phyloP scores from a whole-genome alignment of 2,113 vertebrate species.

The Elephas maximus region DNA sequence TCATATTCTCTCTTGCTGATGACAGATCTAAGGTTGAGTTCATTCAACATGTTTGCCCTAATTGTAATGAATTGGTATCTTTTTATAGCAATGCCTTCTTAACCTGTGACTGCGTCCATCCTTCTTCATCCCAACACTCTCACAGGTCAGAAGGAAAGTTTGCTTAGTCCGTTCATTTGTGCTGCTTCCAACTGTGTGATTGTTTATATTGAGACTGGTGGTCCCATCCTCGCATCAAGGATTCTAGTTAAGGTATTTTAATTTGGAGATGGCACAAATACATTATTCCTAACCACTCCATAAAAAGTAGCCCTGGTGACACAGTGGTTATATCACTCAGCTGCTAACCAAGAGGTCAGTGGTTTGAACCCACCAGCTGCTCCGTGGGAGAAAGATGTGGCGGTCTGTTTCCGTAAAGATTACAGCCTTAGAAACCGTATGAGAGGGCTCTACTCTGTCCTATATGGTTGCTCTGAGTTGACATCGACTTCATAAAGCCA shows the following conservation, averaged over 20 bases:
- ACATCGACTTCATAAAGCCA: background rate
- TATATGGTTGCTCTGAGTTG: background rate
- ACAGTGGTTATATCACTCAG: background rate
- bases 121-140: background rate
- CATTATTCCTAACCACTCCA: background rate
- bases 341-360: background rate
- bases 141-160: background rate
- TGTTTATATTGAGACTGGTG: background rate
- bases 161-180: background rate
- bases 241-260: background rate
- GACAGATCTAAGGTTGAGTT: background rate
- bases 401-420: background rate
- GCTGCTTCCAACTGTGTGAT: background rate
- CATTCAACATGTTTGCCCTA: accelerated
- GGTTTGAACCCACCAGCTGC: background rate
- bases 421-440: background rate
- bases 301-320: background rate
- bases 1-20: background rate
- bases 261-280: background rate
- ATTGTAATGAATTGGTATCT: accelerated
- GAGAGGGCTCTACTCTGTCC: background rate
- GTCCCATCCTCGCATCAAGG: background rate
- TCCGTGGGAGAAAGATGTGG: background rate
- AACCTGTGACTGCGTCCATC: accelerated
- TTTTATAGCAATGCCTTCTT: background rate